Conservation (phyloP, 2,888 invertebrate species). For the Galerucella nymphaeae region DNA sequence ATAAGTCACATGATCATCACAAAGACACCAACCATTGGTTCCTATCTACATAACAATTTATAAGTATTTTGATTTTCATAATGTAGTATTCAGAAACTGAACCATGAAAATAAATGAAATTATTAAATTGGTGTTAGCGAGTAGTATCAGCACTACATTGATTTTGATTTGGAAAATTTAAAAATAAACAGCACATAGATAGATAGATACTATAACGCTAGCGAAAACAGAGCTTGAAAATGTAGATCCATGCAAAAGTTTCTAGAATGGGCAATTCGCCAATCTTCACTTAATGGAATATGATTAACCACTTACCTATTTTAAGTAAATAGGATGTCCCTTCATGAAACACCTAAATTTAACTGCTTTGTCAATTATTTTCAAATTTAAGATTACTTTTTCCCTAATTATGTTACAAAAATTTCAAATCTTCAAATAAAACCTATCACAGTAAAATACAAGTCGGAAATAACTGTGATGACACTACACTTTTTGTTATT, state of each 20-base stretch:
- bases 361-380: slow-evolving; percentile 8
- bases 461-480: slow-evolving; percentile 48
- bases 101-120: background rate
- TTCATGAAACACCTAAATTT: slow-evolving; percentile 32
- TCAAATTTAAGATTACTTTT: slow-evolving; percentile 16
- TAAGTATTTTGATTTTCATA: background rate
- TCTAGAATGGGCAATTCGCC: slow-evolving; percentile 26
- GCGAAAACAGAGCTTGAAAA: slow-evolving; percentile 12
- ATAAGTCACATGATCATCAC: slow-evolving; percentile 4
- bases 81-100: background rate
- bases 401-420: slow-evolving; percentile 21
- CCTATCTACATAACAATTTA: background rate
- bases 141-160: background rate
- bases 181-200: background rate
- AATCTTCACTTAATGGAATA: slow-evolving; percentile 16
- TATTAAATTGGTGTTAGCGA: background rate
- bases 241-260: slow-evolving; percentile 21
- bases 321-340: slow-evolving; percentile 23
- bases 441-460: slow-evolving; percentile 32
- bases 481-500: slow-evolving; percentile 56
- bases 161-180: background rate
- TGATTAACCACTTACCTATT: slow-evolving; percentile 33
- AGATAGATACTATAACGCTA: background rate
- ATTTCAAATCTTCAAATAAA: slow-evolving; percentile 31
- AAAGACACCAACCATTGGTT: background rate